Percentiles rank a stretch among this genome's conserved stretches.
phyloP scores from a whole-genome alignment of 92 coral and sea anemone genomes.

The Micromussa lordhowensis region DNA sequence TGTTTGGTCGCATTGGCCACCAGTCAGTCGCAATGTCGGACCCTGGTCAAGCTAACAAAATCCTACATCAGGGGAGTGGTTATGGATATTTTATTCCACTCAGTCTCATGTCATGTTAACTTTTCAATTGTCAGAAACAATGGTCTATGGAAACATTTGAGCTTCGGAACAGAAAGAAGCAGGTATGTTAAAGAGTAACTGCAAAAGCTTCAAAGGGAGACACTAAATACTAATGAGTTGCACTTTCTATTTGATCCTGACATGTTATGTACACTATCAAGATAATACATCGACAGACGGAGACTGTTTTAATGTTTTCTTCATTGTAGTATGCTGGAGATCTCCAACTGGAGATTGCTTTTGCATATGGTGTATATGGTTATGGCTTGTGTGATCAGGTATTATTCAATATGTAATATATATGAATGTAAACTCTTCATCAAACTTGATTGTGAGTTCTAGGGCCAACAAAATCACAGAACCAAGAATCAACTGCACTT shows the following conservation, averaged over 20 bases:
- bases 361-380: slow-evolving; percentile 95
- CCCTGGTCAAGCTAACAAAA: no score
- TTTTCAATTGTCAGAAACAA: slow-evolving; percentile 73
- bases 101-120: not conserved
- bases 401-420: not conserved
- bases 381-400: slow-evolving; percentile 99
- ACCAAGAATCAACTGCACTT: not conserved
- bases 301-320: not conserved
- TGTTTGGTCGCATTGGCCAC: no score
- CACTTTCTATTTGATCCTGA: not conserved
- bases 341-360: slow-evolving; percentile 89
- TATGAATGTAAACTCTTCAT: not conserved
- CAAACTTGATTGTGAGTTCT: not conserved
- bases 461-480: not conserved
- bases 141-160: slow-evolving; percentile 99
- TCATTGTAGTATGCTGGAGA: slow-evolving; percentile 85
- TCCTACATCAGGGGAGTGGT: no score
- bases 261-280: not conserved
- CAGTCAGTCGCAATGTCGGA: no score
- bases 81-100: no score
- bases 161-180: slow-evolving; percentile 87
- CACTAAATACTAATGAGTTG: no score
- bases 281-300: not conserved
- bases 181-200: slow-evolving; percentile 51
- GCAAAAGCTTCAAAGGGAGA: not conserved